Evolutionary conservation across 2,888 invertebrate species (phyloP).

Genomic region (Apodemia mormo): DNA sequence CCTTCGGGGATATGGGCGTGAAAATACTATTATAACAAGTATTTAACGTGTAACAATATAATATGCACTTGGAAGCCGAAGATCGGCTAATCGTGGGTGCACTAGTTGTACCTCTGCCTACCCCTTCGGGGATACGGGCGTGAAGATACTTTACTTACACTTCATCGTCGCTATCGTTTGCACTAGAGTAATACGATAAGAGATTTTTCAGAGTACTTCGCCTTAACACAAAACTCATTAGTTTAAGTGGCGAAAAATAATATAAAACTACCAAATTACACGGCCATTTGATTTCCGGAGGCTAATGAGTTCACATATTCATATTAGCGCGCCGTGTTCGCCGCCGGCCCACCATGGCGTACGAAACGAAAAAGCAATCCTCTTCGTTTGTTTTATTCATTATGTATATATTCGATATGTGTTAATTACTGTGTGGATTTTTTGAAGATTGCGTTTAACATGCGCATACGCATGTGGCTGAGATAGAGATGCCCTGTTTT

Average conservation of each 20-base stretch:
- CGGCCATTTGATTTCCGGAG: conserved; percentile 12
- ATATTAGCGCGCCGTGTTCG: not conserved
- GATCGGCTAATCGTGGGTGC: no score
- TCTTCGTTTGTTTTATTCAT: not conserved
- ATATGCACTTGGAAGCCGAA: no score
- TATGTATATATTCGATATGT: not conserved
- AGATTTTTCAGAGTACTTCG: conserved; percentile 12
- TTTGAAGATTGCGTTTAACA: not conserved
- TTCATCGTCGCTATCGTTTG: no score
- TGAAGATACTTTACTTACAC: no score
- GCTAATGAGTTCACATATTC: conserved; percentile 16
- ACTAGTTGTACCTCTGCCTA: no score
- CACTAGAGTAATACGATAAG: no score
- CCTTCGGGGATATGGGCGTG: no score
- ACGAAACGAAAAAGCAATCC: not conserved
- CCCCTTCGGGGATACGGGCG: no score
- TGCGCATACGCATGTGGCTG: not conserved
- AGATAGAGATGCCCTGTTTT: not conserved
- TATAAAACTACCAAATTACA: conserved; percentile 16
- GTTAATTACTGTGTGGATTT: not conserved
- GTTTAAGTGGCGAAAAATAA: conserved; percentile 22
- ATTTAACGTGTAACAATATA: no score
- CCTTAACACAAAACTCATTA: conserved; percentile 24
- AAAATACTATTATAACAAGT: no score
- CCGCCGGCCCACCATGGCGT: not conserved